Evolutionary conservation across 2,797 vertebrate species (phyloP).

Genomic region (Silurus lanzhouensis): DNA sequence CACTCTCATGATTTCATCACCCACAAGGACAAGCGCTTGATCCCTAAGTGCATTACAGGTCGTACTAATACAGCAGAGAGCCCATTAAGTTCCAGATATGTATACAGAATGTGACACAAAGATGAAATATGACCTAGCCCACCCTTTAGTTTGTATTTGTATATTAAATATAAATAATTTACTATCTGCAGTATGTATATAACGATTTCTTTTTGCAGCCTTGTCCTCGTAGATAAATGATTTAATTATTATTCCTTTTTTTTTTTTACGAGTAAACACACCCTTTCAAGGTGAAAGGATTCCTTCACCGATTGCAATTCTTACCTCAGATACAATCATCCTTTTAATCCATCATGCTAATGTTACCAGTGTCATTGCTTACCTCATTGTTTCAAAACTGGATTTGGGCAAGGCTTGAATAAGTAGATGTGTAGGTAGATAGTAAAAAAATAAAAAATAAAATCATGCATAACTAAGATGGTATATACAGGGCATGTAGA

Average conservation of each 20-base stretch:
- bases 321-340: not conserved
- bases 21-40: slow-evolving; percentile 51
- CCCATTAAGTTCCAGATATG: slow-evolving; percentile 22
- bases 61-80: slow-evolving; percentile 26
- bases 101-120: slow-evolving; percentile 21
- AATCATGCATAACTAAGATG: not conserved
- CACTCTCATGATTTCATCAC: slow-evolving; percentile 48
- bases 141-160: slow-evolving; percentile 34
- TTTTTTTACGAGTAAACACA: slow-evolving; percentile 17
- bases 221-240: not conserved
- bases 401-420: not conserved
- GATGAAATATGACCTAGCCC: slow-evolving; percentile 22
- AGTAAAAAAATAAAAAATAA: not conserved
- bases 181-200: slow-evolving; percentile 20
- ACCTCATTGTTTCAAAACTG: not conserved
- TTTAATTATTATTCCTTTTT: not conserved
- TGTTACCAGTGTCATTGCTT: not conserved
- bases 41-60: slow-evolving; percentile 33
- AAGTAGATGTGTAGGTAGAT: not conserved
- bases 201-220: slow-evolving; percentile 15
- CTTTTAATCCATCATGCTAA: slow-evolving; percentile 11
- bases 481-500: not conserved
- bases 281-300: slow-evolving; percentile 21
- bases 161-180: slow-evolving; percentile 39
- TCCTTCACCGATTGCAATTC: not conserved